Evolutionary conservation across 2,113 vertebrate species (phyloP), one percentile per base, ranked within the genome.

Genomic region (Pseudolaguvia tuberculata): DNA sequence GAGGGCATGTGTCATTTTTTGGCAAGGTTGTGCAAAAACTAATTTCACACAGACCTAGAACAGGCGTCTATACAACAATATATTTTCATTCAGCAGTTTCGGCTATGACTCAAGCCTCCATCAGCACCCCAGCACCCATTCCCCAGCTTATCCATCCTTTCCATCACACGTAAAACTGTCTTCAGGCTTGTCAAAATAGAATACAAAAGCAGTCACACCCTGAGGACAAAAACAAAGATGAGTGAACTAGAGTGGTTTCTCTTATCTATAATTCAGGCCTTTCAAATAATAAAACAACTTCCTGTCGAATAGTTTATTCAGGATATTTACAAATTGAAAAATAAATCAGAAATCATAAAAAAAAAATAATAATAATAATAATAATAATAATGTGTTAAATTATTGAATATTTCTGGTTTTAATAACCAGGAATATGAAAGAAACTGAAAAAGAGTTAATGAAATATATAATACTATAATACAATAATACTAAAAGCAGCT

Each of bases 11-110:
- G 79, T 66, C 13, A 76, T 79, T 0, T 14, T 78, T 73, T 74
- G 77, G 66, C 75, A 68, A 79, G 75, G 68, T 70, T 83, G 81
- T 80, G 55, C 31, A 72, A 71, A 72, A 79, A 83, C 71, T 81
- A 73, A 78, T 82, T 81, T 31, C 17, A 76, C 62, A 77, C 21
- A 71, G 35, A 62, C 42, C 42, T 63, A 62, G 74, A 69, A 68
- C 61, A 63, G n/a, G 65, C 56, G 12, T 71, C 31, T 31, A 62
- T 45, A 62, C 31, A 35, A 77, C 25, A 70, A 55, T 63, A 39
- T 21, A 45, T 29, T 61, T 70, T 42, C 23, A 47, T 52, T 53
- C 69, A 45, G 57, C 50, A 45, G 23, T 63, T 70, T 77, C 58
- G 45, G 67, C 47, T 29, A 53, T 63, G 35, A 51, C 20, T 50